Evolutionary conservation across 2,113 vertebrate species (phyloP).

Genomic region (Pogona vitticeps): DNA sequence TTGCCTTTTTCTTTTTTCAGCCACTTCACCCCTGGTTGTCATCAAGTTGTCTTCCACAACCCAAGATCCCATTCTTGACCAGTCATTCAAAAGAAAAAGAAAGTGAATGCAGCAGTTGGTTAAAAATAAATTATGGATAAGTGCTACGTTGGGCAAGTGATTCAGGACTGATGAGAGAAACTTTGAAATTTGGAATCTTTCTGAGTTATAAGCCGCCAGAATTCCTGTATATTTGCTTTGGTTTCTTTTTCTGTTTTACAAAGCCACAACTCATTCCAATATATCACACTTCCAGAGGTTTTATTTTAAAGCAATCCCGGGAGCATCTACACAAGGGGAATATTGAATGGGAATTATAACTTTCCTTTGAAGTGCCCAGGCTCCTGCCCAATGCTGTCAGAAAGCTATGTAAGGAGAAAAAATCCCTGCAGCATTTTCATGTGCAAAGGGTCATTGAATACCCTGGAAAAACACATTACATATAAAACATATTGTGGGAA

Average conservation of each 20-base stretch:
- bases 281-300: not conserved
- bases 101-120: too few relatives aligned
- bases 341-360: not conserved
- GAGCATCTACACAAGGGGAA: not conserved
- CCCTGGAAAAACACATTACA: not conserved
- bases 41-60: too few relatives aligned
- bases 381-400: constrained; percentile 5
- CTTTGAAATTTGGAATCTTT: not conserved
- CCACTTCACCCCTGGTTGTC: too few relatives aligned
- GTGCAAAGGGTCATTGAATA: not conserved
- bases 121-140: not conserved
- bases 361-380: not conserved
- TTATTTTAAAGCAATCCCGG: not conserved
- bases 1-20: too few relatives aligned
- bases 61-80: too few relatives aligned
- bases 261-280: not conserved
- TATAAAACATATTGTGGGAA: constrained; percentile 1
- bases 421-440: not conserved
- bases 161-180: not conserved
- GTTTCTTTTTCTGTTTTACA: not conserved
- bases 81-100: too few relatives aligned
- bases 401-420: not conserved
- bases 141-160: not conserved
- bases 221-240: not conserved
- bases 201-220: not conserved